A percentile compares a stretch with the other conserved stretches of the same genome.
phyloP scores from a whole-genome alignment of 2,797 vertebrate species.

The Sebastes steindachneri region DNA sequence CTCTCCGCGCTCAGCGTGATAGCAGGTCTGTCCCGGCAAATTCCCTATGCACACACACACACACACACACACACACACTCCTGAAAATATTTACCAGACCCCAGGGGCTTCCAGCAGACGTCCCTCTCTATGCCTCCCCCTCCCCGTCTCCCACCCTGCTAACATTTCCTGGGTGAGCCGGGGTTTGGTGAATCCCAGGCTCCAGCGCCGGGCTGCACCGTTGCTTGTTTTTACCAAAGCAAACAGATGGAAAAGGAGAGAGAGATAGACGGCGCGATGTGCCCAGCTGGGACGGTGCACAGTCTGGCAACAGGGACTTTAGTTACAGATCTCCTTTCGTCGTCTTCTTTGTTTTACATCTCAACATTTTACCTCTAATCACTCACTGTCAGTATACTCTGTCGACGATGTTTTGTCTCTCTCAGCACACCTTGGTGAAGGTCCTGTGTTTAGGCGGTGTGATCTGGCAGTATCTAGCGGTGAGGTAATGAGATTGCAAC shows the following conservation, averaged over 20 bases:
- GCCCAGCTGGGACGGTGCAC: conserved; percentile 6
- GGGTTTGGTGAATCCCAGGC: conserved; percentile 49
- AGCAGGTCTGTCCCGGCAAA: conserved; percentile 52
- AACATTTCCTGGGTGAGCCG: conserved; percentile 38
- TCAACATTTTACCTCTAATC: conserved; percentile 41
- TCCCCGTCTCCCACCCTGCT: neutral
- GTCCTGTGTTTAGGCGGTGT: no score
- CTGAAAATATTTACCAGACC: conserved; percentile 74
- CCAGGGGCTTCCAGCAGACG: conserved; percentile 54
- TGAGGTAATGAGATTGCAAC: no score
- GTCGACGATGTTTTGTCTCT: neutral
- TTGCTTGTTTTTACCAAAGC: conserved; percentile 43
- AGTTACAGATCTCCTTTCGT: conserved; percentile 6
- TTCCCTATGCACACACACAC: conserved; percentile 4
- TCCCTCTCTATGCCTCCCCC: conserved; percentile 1
- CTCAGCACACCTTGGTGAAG: conserved; percentile 15
- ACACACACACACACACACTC: conserved; percentile 20
- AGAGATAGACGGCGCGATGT: neutral
- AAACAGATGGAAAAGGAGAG: conserved; percentile 50
- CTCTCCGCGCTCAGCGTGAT: conserved; percentile 65
- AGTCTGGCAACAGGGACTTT: conserved; percentile 23
- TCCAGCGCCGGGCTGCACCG: conserved; percentile 30
- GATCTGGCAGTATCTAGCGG: no score
- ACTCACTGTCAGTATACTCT: conserved; percentile 7
- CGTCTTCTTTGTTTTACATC: conserved; percentile 29